Evolutionary conservation across 1,140 invertebrate genomes (phyloP), one percentile per base, ranked within the genome.

Genomic region (Bombus cullumanus): DNA sequence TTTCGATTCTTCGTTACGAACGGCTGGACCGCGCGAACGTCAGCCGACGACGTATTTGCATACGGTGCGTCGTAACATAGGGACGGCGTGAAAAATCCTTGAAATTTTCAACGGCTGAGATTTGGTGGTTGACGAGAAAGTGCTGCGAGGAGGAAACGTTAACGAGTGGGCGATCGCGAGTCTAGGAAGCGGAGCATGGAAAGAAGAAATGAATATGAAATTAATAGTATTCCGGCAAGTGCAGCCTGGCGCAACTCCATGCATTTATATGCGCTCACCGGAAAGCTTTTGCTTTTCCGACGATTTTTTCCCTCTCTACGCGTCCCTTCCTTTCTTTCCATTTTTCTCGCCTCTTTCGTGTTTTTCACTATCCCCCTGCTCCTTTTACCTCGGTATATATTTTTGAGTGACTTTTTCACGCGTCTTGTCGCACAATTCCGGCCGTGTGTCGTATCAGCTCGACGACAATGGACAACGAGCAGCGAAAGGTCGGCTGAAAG

Each of bases 191-290:
- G 84, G 39, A 53, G 81, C 59, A 62, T 59, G 83, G 76, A 88
- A 90, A 86, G 89, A 88, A 81, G 84, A 76, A 90, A 88, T 91
- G 90, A 90, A 91, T 91, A 90, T 79, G 81, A 90, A 91, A 91
- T 91, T 91, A 91, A 91, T 91, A 90, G 75, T 85, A 91, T 90
- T 90, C 89, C 81, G 66, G 71, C 41, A 83, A 90, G 84, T 83
- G 89, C 78, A 86, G 86, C 43, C 68, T 80, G 78, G 66, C 86
- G 77, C 86, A 73, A 83, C 82, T 77, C 73, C 79, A 88, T 88
- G 83, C 90, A 91, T 90, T 88, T 90, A 83, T 90, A 86, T 39
- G 69, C 83, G 78, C 74, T 85, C 85, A 68, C 37, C 25, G 80
- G 74, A 85, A 89, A 87, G 43, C 41, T 15, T 62, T 71, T 39